Percentiles rank a stretch among this genome's conserved stretches.
Conservation (phyloP, 2,113 vertebrate species). For the Nerophis lumbriciformis region DNA sequence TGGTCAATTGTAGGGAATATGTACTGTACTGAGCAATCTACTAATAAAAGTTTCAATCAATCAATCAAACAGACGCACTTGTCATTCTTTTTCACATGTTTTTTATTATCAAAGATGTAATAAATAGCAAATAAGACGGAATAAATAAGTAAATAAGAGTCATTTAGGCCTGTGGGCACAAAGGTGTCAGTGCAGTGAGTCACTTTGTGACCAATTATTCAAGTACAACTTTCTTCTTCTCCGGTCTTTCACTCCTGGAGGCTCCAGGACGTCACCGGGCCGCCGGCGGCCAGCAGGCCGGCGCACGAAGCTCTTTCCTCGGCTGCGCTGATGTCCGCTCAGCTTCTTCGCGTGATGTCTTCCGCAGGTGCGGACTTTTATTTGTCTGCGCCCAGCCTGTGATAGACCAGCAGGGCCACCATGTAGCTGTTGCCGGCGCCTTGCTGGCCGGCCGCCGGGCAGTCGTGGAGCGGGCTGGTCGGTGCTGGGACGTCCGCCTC, state of each 20-base stretch:
- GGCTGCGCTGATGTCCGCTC: constrained; percentile 6
- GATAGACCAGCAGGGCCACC: constrained; percentile 71
- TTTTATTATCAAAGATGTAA: constrained; percentile 48
- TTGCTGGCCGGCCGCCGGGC: constrained; percentile 39
- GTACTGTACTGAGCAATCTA: too few relatives aligned
- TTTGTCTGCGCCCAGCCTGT: constrained; percentile 62
- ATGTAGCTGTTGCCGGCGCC: constrained; percentile 64
- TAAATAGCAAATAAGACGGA: constrained; percentile 62
- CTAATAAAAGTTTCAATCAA: too few relatives aligned
- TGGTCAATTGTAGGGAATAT: too few relatives aligned
- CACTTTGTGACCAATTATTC: background rate
- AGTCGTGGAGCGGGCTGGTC: constrained; percentile 30
- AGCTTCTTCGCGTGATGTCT: background rate
- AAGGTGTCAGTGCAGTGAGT: constrained; percentile 9
- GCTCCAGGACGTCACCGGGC: background rate
- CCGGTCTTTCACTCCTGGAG: background rate
- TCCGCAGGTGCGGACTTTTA: constrained; percentile 12
- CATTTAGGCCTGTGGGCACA: constrained; percentile 20
- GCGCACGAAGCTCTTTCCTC: constrained; percentile 11
- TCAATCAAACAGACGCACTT: constrained; percentile 3
- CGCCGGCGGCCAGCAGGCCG: background rate
- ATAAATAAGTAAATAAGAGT: constrained; percentile 50
- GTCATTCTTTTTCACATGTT: constrained; percentile 23
- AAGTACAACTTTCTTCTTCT: constrained; percentile 32
- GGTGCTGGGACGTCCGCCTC: constrained; percentile 9